Base-by-base conservation (phyloP, 1,140 invertebrate genomes). In the Orius laevigatus region DNA sequence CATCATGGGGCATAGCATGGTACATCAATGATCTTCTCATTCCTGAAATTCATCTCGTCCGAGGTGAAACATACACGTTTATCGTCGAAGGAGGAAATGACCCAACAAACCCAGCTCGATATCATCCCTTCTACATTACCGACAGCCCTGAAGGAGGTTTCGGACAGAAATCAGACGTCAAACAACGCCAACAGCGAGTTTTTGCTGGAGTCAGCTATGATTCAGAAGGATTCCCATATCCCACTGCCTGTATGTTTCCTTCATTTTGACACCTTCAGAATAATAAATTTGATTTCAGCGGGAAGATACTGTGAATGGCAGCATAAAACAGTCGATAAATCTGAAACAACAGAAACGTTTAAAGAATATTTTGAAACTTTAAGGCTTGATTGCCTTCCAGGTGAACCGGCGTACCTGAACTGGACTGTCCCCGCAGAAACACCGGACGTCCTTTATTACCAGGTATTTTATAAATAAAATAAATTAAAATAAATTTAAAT, bases 111-210 rank as follows among this genome's bases (percentile, higher is more conserved):
- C 61, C 60, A n/a, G 63, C 50, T 46, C 81, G 79, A 57, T 93
- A 89, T 64, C 90, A 96, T 68, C 91, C 91, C 10, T 79, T 96
- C 58, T 96, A 96, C 64, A 90, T 96, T 56, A 92, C 88, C 9
- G 78, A 83, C 57, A 88, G 78, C 18, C 65, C 70, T 0, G 81
- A 88, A 60, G 89, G 89, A 40, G 88, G 85, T 2, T 86, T 77
- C 56, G 79, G 77, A 0, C 81, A 88, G 62, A 82, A 84, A 57
- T 72, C 66, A 1, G 74, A 74, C 39, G 65, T 66, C 0, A 74
- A 88, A 44, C 79, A 79, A 55, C 68, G 65, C 19, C 70, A 74
- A 25, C 76, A 85, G 53, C 71, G 70, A 43, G 71, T 87, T 11
- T 92, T 78, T 61, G 86, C 87, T 11, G 89, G 89, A 3, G 78